These are phyloP conservation scores for Sparidentex hasta DNA, from an alignment of 2,797 vertebrate species.

Conservation along the genomic window DNA sequence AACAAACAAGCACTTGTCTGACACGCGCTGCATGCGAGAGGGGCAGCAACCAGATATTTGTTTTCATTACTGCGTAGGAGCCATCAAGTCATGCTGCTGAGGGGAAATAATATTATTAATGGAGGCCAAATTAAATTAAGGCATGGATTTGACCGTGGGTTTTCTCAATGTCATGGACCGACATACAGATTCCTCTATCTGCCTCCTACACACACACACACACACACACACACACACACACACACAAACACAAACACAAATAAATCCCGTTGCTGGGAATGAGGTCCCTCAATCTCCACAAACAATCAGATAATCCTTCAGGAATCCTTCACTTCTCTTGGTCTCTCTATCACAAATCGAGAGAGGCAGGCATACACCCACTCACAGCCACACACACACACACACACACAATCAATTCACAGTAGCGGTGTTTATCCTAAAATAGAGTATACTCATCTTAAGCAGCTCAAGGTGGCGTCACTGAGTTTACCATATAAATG, in stretches of 20 bases:
- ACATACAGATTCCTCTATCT: constrained; percentile 75
- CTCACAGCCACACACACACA: constrained; percentile 33
- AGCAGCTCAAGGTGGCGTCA: constrained; percentile 77
- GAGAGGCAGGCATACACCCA: constrained; percentile 50
- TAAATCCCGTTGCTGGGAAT: constrained; percentile 82
- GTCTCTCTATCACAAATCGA: constrained; percentile 77
- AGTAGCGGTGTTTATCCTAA: constrained; percentile 72
- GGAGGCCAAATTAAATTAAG: constrained; percentile 85
- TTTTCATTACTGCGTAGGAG: constrained; percentile 74
- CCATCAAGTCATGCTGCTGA: constrained; percentile 66
- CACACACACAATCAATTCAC: constrained; percentile 58
- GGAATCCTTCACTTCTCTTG: constrained; percentile 81
- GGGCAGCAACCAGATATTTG: constrained; percentile 65
- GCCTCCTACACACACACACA: constrained; percentile 53
- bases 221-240: constrained; percentile 25
- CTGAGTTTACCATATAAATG: constrained; percentile 85
- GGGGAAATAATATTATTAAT: constrained; percentile 82
- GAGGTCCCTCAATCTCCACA: constrained; percentile 83
- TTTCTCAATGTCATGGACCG: constrained; percentile 81
- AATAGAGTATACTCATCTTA: constrained; percentile 70
- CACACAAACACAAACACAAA: constrained; percentile 63
- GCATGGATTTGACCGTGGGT: constrained; percentile 81
- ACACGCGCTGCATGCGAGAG: constrained; percentile 40
- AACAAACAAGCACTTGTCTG: constrained; percentile 57
- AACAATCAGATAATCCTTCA: constrained; percentile 86